Percentiles rank a stretch among this genome's conserved stretches.
Conservation (phyloP, 2,797 vertebrate species). For the Pterois miles region DNA sequence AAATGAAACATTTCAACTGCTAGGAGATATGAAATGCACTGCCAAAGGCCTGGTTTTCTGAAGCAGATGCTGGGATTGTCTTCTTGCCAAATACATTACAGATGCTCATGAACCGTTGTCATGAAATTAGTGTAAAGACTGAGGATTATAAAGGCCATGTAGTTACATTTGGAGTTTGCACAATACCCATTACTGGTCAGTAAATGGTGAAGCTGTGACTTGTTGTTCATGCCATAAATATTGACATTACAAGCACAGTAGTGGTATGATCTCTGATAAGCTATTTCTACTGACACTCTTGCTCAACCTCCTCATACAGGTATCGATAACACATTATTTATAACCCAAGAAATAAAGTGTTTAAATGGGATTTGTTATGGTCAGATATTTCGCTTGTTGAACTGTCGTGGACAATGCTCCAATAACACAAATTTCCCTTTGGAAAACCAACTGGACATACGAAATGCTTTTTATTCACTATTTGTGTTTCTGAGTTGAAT, state of each 20-base stretch:
- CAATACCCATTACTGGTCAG: background rate
- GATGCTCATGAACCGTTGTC: background rate
- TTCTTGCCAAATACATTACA: background rate
- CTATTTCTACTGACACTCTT: background rate
- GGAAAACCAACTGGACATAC: background rate
- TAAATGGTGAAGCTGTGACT: background rate
- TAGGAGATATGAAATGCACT: background rate
- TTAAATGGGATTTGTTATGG: background rate
- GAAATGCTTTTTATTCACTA: background rate
- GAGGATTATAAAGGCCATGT: background rate
- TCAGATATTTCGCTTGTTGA: background rate
- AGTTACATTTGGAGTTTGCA: background rate
- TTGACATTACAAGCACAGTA: background rate
- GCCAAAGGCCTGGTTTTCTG: background rate
- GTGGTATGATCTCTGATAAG: background rate
- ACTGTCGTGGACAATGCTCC: background rate
- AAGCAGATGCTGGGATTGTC: background rate
- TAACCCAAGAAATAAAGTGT: background rate
- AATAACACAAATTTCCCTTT: background rate
- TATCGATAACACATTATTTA: background rate
- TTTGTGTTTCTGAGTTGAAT: constrained; percentile 20
- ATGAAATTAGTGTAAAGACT: background rate
- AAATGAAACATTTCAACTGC: background rate
- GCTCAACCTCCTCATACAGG: background rate
- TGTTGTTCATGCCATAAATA: background rate